Conservation (phyloP, 2,888 invertebrate genomes). For the Aplocera efformata region DNA sequence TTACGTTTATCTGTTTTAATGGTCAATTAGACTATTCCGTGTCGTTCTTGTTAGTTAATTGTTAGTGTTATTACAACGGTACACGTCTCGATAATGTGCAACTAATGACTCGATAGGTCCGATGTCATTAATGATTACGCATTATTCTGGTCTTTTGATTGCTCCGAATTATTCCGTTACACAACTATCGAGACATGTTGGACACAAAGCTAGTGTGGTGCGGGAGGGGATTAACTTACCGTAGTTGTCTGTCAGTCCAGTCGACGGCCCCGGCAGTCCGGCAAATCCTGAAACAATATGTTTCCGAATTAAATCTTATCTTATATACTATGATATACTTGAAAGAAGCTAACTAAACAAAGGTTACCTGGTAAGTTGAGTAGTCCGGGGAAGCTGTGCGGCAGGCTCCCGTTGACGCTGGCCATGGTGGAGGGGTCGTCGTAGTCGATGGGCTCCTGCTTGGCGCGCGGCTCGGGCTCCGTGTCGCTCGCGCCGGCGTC, state of each 20-base stretch:
- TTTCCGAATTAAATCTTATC: no score
- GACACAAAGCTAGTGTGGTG: slow-evolving; percentile 36
- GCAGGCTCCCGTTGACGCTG: slow-evolving; percentile 82
- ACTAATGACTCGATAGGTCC: slow-evolving; percentile 57
- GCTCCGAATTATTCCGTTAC: slow-evolving; percentile 34
- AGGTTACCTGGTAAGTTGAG: slow-evolving; percentile 88
- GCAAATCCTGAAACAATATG: slow-evolving; percentile 86
- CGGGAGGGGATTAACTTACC: slow-evolving; percentile 79
- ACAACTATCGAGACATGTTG: slow-evolving; percentile 53
- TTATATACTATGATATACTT: not conserved
- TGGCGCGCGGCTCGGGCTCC: slow-evolving; percentile 82
- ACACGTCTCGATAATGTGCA: slow-evolving; percentile 67
- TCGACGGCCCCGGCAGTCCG: slow-evolving; percentile 89
- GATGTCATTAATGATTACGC: slow-evolving; percentile 46
- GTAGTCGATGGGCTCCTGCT: slow-evolving; percentile 87
- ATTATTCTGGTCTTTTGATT: slow-evolving; percentile 48
- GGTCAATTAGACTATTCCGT: slow-evolving; percentile 50
- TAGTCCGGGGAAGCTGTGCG: slow-evolving; percentile 89
- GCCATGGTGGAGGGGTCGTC: slow-evolving; percentile 84
- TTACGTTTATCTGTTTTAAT: slow-evolving; percentile 37
- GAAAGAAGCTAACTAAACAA: not conserved
- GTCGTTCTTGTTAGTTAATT: slow-evolving; percentile 59
- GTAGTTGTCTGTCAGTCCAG: slow-evolving; percentile 91
- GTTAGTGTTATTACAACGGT: slow-evolving; percentile 66
- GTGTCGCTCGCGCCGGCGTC: slow-evolving; percentile 89